Conservation (phyloP, 2,888 invertebrate species). For the Muscina levida region DNA sequence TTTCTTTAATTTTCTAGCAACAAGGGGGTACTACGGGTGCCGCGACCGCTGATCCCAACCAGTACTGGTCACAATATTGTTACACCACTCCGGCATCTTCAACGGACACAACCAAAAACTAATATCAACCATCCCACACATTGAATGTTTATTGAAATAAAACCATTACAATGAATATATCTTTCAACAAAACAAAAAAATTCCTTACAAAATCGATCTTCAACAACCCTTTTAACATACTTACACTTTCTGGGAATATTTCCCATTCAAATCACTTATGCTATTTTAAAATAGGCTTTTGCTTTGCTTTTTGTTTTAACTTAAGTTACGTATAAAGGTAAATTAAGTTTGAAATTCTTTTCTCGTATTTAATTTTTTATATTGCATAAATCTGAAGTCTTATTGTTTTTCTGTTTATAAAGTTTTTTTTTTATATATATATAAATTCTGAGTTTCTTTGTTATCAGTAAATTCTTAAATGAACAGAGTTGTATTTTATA, state of each 20-base stretch:
- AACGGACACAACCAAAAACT: slow-evolving; percentile 68
- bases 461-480: slow-evolving; percentile 27
- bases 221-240: not conserved
- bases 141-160: slow-evolving; percentile 34
- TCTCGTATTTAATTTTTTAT: not conserved
- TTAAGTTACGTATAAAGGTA: slow-evolving; percentile 28
- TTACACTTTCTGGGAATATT: slow-evolving; percentile 18
- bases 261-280: slow-evolving; percentile 37
- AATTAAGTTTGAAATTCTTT: slow-evolving; percentile 28
- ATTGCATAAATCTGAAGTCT: not conserved
- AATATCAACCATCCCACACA: slow-evolving; percentile 17
- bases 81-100: slow-evolving; percentile 74
- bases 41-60: slow-evolving; percentile 73
- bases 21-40: slow-evolving; percentile 68
- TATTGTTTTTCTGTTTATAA: slow-evolving; percentile 11
- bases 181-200: slow-evolving; percentile 14
- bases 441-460: slow-evolving; percentile 26
- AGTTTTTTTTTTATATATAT: slow-evolving; percentile 1
- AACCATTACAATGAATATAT: slow-evolving; percentile 30
- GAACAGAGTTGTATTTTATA: slow-evolving; percentile 43
- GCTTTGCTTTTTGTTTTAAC: slow-evolving; percentile 24
- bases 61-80: slow-evolving; percentile 79
- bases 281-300: slow-evolving; percentile 44
- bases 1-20: slow-evolving; percentile 62
- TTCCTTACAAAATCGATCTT: slow-evolving; percentile 18